Evolutionary conservation across 2,797 vertebrate genomes (phyloP), one percentile per base, ranked within the genome.

Genomic region (Anabacerthia variegaticeps): DNA sequence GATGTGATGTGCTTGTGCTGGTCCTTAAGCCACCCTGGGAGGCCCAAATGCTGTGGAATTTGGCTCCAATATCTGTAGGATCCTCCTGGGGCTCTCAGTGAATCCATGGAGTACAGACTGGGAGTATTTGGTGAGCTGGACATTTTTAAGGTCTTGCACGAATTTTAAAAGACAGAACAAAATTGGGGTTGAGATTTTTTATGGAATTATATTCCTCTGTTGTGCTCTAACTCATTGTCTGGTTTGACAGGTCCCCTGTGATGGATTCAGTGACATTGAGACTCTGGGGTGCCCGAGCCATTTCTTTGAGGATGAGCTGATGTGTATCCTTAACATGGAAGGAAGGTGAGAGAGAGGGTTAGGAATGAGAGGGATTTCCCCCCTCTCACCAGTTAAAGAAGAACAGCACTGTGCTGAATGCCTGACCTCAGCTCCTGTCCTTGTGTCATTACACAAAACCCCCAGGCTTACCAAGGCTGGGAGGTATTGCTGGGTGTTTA

Each of bases 301-400:
- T 92, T 99, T 99, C 97, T 99, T 99, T 96, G 99, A 99, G 98
- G 99, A 99, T 82, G 99, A 99, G 95, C 98, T 99, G 82, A 98
- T 99, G 96, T 99, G 99, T 92, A 99, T 99, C 91, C 98, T 99
- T 78, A 98, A 99, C 95, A 98, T 98, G 63, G 99, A 99, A 96
- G 98, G 98, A 97, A 98, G 99, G 99, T 99, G 98, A 68, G 58
- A 61, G 44, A 71, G 46, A 44, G 36, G 30, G 2, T 48, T 51
- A 16, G 32, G 48, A 67, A 16, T 14, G 11, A 2, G 54, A 59
- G 43, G 10, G n/a, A 8, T 51, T 73, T 77, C 34, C 11, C 28
- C 39, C 27, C 23, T 85, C 73, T 44, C 37, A 26, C 17, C 19
- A 7, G 4, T 9, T 63, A 32, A 56, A 41, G 51, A n/a, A 30